Evolutionary conservation across 2,797 vertebrate genomes (phyloP).

Genomic region (Tenualosa thibaudeaui): DNA sequence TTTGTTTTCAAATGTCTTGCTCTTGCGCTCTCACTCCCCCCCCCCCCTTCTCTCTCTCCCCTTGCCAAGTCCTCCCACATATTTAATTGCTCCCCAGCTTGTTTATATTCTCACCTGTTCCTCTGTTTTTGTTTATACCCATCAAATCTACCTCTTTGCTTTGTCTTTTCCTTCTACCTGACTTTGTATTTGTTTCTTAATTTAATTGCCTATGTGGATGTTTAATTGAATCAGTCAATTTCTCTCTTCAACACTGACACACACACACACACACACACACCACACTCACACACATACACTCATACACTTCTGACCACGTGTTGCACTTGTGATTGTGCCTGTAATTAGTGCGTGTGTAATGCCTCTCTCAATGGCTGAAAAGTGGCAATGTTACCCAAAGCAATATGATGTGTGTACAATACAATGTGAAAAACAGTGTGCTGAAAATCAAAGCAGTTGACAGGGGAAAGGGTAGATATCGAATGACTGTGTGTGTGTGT

Average conservation of each 20-base stretch:
- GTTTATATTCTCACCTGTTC: neutral
- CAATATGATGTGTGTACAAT: no score
- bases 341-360: no score
- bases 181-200: neutral
- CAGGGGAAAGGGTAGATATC: no score
- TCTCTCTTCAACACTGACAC: neutral
- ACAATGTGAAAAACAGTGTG: no score
- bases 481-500: no score
- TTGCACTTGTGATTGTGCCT: no score
- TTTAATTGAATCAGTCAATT: neutral
- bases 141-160: neutral
- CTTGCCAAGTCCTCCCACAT: neutral
- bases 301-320: no score
- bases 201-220: neutral
- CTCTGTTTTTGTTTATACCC: neutral
- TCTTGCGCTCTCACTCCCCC: slow-evolving; percentile 1
- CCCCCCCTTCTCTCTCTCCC: neutral
- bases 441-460: no score
- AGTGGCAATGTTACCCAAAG: no score
- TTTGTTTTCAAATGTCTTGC: neutral
- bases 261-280: no score
- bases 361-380: no score
- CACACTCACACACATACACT: no score
- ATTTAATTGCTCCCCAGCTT: neutral
- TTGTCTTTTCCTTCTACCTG: neutral